Evolutionary conservation across 2,797 vertebrate genomes (phyloP).

Genomic region (Morus bassanus): DNA sequence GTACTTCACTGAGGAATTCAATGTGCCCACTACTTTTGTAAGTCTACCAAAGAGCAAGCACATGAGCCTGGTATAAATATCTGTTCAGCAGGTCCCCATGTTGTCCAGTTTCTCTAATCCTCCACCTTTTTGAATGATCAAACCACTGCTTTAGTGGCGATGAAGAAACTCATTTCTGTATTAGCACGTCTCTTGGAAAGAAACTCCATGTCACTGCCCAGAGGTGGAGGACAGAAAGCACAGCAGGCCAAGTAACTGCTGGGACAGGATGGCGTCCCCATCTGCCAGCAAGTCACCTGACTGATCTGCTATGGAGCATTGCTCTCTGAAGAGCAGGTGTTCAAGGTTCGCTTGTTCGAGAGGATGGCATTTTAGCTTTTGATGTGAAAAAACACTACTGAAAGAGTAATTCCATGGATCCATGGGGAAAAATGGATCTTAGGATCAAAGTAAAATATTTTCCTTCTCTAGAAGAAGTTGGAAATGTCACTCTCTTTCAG

Average conservation of each 20-base stretch:
- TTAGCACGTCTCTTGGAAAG: background rate
- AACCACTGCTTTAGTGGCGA: background rate
- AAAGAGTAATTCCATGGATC: background rate
- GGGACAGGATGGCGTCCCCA: background rate
- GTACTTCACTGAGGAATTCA: background rate
- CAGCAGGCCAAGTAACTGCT: background rate
- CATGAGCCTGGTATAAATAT: background rate
- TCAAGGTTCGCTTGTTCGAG: background rate
- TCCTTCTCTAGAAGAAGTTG: background rate
- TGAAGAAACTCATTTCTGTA: background rate
- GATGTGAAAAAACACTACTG: background rate
- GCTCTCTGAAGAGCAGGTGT: background rate
- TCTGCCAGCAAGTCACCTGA: background rate
- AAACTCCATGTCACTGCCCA: background rate
- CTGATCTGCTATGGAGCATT: rapidly evolving
- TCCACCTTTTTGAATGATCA: background rate
- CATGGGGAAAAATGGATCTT: background rate
- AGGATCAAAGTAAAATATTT: background rate
- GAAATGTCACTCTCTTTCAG: background rate
- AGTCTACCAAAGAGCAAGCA: background rate
- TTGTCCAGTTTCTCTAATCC: background rate
- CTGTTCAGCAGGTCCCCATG: background rate
- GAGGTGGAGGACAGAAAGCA: background rate
- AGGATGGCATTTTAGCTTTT: background rate
- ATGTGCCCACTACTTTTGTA: background rate